Base-by-base conservation (phyloP, 2,888 invertebrate species). In the Argynnis bischoffii region DNA sequence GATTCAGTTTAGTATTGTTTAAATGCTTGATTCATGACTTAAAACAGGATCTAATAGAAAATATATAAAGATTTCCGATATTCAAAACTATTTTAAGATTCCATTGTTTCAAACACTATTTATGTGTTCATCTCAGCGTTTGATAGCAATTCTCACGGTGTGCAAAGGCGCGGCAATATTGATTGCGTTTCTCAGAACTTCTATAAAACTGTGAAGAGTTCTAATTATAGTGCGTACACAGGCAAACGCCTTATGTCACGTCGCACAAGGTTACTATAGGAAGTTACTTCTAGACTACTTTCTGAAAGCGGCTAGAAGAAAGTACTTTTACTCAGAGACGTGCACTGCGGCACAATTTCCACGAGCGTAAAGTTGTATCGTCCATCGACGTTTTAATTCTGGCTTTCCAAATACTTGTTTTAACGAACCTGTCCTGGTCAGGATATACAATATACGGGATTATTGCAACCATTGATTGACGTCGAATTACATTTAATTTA, bases 301-400 rank as follows among this genome's bases (percentile, higher is more conserved):
- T 92, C 89, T 85, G 90, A 91, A 91, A 90, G 89, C 89, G 89
- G 89, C 84, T 83, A 79, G 88, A 92, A 90, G 92, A 92, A 92
- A 92, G 91, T 90, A 90, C 91, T 92, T 92, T 92, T 92, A 90
- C 91, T 91, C 79, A 82, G 86, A 88, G 89, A 85, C 84, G 83
- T 81, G 80, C 82, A 83, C 81, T 78, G 82, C 89, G 92, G 82
- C 92, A 90, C 85, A 91, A 92, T 92, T 92, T 91, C 92, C 90
- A 91, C 89, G 89, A 79, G 78, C 71, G 64, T 73, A 73, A 72
- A 69, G 71, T 73, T 72, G 67, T 65, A 71, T 73, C 71, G 75
- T 74, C 75, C 70, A 70, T 69, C 64, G 69, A 57, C 68, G 69
- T 31, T 21, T 64, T 64, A 65, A 63, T 61, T 59, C 63, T 78